Conservation (phyloP, 2,888 invertebrate species). For the Xanthorhoe designata region DNA sequence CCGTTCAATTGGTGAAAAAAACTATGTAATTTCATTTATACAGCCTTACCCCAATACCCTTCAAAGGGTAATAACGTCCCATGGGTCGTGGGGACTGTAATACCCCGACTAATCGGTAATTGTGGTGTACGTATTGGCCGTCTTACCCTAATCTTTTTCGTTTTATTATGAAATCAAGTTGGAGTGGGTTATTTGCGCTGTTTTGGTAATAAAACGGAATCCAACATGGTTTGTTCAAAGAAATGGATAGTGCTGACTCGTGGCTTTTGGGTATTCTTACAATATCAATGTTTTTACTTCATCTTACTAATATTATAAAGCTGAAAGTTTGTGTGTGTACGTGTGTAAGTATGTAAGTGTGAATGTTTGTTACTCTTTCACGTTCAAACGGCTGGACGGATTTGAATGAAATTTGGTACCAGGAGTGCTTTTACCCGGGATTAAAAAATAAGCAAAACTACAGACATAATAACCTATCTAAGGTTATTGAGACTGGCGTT, state of each 20-base stretch:
- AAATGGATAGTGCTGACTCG: neutral
- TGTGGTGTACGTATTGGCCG: constrained; percentile 36
- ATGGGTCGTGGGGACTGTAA: constrained; percentile 46
- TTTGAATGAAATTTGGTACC: too few species aligned
- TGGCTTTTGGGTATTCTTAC: neutral
- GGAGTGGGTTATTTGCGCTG: constrained; percentile 1
- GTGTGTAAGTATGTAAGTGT: too few species aligned
- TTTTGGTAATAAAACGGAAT: neutral
- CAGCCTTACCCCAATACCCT: constrained; percentile 43
- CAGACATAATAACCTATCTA: too few species aligned
- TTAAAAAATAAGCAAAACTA: too few species aligned
- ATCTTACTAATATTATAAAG: too few species aligned
- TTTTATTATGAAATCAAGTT: constrained; percentile 36
- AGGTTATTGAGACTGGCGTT: too few species aligned
- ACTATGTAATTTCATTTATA: constrained; percentile 56
- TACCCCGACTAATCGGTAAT: constrained; percentile 37
- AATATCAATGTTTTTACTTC: neutral
- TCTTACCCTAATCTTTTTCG: constrained; percentile 37
- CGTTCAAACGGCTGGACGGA: too few species aligned
- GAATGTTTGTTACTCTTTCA: too few species aligned
- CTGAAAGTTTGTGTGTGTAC: too few species aligned
- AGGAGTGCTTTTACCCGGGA: too few species aligned
- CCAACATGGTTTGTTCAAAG: neutral
- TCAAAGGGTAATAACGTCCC: constrained; percentile 55
- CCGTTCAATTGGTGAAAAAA: constrained; percentile 44